Conservation (phyloP, 2,797 vertebrate species). For the Centroberyx gerrardi region DNA sequence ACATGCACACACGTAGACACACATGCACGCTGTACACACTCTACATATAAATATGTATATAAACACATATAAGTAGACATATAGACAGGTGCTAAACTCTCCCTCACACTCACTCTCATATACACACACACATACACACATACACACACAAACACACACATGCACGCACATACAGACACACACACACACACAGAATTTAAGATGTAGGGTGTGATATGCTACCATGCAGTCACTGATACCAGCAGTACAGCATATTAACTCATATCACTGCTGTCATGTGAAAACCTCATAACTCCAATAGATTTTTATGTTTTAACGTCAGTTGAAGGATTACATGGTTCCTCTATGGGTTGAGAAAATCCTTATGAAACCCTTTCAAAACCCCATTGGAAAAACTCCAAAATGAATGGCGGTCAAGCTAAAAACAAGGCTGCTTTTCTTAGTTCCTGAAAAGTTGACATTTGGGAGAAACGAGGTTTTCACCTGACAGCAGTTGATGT, state of each 20-base stretch:
- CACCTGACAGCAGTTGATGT: background rate
- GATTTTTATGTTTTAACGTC: no score
- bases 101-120: conserved; percentile 12
- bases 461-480: background rate
- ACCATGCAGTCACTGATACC: background rate
- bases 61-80: no score
- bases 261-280: background rate
- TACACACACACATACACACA: background rate
- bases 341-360: no score
- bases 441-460: background rate
- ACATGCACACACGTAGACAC: background rate
- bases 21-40: background rate
- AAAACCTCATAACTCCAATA: no score
- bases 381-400: no score
- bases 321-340: no score
- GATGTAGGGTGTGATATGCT: conserved; percentile 5
- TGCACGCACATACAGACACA: background rate
- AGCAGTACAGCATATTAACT: background rate
- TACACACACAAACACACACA: background rate
- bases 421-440: background rate
- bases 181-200: conserved; percentile 11
- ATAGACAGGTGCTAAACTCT: background rate
- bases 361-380: no score
- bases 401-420: no score
- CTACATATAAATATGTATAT: background rate